Evolutionary conservation across 2,888 invertebrate genomes (phyloP), one percentile per base, ranked within the genome.

Genomic region (Coremacera marginata): DNA sequence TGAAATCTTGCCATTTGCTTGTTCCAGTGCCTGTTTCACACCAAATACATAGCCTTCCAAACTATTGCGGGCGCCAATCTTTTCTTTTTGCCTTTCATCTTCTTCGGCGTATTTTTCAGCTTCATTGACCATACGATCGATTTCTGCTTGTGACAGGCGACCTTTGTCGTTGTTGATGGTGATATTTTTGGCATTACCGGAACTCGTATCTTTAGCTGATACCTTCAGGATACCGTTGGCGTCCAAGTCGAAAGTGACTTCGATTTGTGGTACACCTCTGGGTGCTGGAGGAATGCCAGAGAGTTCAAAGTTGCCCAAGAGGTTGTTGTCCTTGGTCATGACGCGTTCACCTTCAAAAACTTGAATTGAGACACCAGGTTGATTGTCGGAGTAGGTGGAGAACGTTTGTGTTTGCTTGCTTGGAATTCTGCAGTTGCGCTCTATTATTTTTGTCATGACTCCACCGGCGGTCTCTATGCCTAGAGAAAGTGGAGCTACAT

Each of bases 211-310:
- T 78, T 93, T 92, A 14, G 96, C 96, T 0, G 94, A 93, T 5
- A 96, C 96, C 87, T 95, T 96, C 80, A 98, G 90, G 89, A 98
- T 98, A 87, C 98, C 98, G 90, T 98, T 97, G 65, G 97, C 97
- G 85, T 98, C 97, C 84, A 94, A 93, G 71, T 87, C 87, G 87
- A 95, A 95, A 52, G 94, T 95, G 31, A 95, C 94, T 88, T 95
- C 97, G 90, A 93, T 96, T 90, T 92, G 96, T 80, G 93, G 97
- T 81, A 94, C 96, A 86, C 94, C 98, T 82, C 93, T 94, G 79
- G 93, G 98, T 88, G 95, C 95, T 25, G 98, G 97, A 2, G 98
- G 97, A 86, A 98, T 98, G 52, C 97, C 98, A 27, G 95, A 95
- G 75, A 98, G 92, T 88, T 98, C 97, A 90, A 99, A 99, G 89